These are phyloP conservation scores for Ciona savignyi DNA, from an alignment of 23 tunicate genomes.

Conservation along the genomic window DNA sequence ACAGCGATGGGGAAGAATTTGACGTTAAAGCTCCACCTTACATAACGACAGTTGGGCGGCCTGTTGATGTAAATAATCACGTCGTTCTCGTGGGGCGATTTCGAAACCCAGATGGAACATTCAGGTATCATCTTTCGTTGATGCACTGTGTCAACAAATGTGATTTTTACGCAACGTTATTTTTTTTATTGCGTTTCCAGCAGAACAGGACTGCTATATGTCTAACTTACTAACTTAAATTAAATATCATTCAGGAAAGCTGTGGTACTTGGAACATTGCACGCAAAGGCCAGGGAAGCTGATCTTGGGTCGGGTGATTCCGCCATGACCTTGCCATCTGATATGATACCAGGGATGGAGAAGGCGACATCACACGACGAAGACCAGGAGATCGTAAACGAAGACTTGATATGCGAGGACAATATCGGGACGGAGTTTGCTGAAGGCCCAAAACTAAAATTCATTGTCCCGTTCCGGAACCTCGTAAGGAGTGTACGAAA, in stretches of 20 bases:
- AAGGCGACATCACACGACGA: neutral
- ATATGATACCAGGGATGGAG: neutral
- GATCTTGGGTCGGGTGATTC: conserved; percentile 19
- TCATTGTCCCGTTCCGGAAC: neutral
- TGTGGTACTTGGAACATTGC: conserved; percentile 18
- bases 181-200: too few species aligned
- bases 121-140: too few species aligned
- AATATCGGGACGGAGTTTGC: neutral
- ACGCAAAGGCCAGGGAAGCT: neutral
- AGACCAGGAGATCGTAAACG: neutral
- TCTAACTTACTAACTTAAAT: neutral
- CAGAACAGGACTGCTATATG: too few species aligned
- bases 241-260: conserved; percentile 13
- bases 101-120: conserved; percentile 7
- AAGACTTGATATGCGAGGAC: neutral
- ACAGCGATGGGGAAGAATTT: neutral
- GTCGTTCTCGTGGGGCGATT: conserved; percentile 20
- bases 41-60: conserved; percentile 20
- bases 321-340: conserved; percentile 8
- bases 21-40: neutral
- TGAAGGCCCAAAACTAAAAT: neutral
- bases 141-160: too few species aligned
- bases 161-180: too few species aligned
- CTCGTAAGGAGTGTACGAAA: neutral
- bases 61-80: conserved; percentile 2